Percentiles rank a stretch among this genome's conserved stretches.
phyloP scores from a whole-genome alignment of 2,797 vertebrate species.

The Poeciliopsis gracilis region DNA sequence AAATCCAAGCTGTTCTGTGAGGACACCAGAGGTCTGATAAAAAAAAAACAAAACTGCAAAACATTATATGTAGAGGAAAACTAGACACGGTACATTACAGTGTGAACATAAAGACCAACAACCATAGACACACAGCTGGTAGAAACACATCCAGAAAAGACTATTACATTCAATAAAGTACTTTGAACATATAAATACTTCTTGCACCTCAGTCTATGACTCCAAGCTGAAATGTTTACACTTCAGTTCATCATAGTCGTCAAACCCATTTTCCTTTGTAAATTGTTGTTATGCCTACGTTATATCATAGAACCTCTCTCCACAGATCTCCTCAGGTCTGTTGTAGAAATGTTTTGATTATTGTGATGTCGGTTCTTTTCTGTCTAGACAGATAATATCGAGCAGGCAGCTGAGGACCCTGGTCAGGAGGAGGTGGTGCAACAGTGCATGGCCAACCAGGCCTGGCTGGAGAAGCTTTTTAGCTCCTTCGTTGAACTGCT shows the following conservation, averaged over 20 bases:
- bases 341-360: neutral
- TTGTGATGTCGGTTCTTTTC: conserved; percentile 1
- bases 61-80: neutral
- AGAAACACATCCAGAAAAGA: no score
- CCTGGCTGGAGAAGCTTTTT: conserved; percentile 91
- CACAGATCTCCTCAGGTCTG: neutral
- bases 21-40: neutral
- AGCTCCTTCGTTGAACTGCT: conserved; percentile 90
- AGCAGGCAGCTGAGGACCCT: conserved; percentile 88
- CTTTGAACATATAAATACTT: no score
- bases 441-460: conserved; percentile 93
- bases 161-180: no score
- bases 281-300: neutral
- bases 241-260: neutral
- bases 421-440: conserved; percentile 95
- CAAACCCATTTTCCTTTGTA: neutral
- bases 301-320: neutral
- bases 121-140: no score
- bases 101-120: no score
- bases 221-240: neutral
- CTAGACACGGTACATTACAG: no score
- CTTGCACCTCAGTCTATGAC: neutral
- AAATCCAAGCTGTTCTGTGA: neutral
- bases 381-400: conserved; percentile 87
- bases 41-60: neutral